These are phyloP conservation scores for Geopemphigus sp. DNA, from an alignment of 1,140 invertebrate genomes.

Conservation along the genomic window DNA sequence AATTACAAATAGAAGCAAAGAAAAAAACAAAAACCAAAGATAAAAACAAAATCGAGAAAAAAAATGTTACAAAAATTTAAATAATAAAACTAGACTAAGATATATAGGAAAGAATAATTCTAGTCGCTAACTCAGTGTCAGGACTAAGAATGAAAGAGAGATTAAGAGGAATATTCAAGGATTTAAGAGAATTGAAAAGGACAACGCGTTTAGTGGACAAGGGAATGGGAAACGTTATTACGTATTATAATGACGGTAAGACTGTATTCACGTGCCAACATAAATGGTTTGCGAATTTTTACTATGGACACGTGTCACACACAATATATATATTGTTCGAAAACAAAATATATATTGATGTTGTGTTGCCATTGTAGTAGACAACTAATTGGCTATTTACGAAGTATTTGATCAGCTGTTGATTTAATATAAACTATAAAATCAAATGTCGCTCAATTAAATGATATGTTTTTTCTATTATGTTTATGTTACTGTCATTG, in stretches of 20 bases:
- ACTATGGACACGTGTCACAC: constrained; percentile 5
- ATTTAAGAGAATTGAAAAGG: no score
- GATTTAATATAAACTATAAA: neutral
- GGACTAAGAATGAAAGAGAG: no score
- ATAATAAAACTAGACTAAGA: neutral
- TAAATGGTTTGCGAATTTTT: neutral
- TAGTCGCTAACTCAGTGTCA: no score
- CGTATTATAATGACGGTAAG: neutral
- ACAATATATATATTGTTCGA: neutral
- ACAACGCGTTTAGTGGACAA: no score
- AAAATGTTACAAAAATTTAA: neutral
- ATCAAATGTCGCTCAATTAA: no score
- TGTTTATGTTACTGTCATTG: no score
- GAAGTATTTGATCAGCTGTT: constrained; percentile 7
- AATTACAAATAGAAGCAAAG: no score
- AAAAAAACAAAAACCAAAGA: neutral
- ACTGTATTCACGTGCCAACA: neutral
- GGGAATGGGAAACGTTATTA: no score
- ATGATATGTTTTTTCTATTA: no score
- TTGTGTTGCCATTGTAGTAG: neutral
- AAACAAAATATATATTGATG: neutral
- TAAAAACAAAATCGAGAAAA: neutral
- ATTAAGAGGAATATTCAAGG: no score
- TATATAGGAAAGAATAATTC: no score
- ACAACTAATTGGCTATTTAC: neutral